Percentiles rank a stretch among this genome's conserved stretches.
phyloP scores from a whole-genome alignment of 92 coral and sea anemone genomes.

The Parazoanthus atlanticus region DNA sequence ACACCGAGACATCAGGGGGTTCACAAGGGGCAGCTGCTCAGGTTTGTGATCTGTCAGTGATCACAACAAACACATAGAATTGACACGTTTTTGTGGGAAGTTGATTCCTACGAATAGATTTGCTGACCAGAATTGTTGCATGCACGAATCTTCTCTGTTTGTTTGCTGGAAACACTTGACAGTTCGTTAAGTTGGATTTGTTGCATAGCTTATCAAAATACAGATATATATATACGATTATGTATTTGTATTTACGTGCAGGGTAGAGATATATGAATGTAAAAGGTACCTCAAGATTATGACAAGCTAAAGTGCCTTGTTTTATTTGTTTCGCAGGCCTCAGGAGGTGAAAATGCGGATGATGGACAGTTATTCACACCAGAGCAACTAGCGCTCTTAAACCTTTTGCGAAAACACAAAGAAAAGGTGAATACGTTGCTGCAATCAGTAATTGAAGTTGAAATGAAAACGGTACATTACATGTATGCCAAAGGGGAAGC shows the following conservation, averaged over 20 bases:
- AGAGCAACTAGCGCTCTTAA: slow-evolving; percentile 74
- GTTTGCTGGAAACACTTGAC: neutral
- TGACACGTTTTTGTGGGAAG: neutral
- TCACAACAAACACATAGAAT: neutral
- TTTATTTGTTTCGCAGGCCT: neutral
- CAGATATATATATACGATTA: no score
- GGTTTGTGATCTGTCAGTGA: slow-evolving; percentile 15
- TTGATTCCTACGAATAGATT: neutral
- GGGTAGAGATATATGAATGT: no score
- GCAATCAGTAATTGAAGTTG: neutral
- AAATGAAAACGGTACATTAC: no score
- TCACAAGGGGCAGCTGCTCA: slow-evolving; percentile 68
- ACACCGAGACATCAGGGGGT: slow-evolving; percentile 58
- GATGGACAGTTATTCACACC: slow-evolving; percentile 60
- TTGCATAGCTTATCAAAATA: neutral
- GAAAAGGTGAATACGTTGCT: slow-evolving; percentile 59
- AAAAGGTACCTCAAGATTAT: no score
- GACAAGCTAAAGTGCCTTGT: neutral
- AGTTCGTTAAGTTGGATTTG: neutral
- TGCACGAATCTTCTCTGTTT: neutral
- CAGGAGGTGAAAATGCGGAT: slow-evolving; percentile 24
- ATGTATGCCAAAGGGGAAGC: no score
- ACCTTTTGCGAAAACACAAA: slow-evolving; percentile 71
- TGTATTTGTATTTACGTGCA: no score
- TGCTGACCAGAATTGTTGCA: no score